phyloP scores from a whole-genome alignment of 2,888 invertebrate genomes.

The Cosmia trapezina region DNA sequence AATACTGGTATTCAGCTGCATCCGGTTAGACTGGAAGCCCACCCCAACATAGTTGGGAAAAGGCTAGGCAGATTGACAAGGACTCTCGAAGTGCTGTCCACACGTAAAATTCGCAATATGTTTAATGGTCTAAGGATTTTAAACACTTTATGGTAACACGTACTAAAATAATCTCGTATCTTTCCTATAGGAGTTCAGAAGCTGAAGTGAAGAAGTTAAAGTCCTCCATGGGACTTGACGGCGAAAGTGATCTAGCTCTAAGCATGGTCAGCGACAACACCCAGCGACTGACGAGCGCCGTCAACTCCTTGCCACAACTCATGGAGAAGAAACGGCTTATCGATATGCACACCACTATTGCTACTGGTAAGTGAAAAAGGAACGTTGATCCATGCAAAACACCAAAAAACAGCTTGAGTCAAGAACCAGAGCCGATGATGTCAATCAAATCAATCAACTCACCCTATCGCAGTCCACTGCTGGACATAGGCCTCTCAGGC shows the following conservation, averaged over 20 bases:
- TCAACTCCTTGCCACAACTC: constrained; percentile 98
- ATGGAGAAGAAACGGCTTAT: constrained; percentile 99
- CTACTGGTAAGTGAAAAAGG: constrained; percentile 91
- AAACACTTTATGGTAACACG: not conserved
- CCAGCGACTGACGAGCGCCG: constrained; percentile 97
- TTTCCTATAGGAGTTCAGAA: constrained; percentile 92
- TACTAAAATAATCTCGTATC: not conserved
- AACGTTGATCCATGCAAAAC: not conserved
- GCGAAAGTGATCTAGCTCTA: constrained; percentile 96
- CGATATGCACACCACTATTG: constrained; percentile 99
- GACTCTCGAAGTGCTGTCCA: no score
- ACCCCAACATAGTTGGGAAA: no score
- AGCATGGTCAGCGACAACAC: constrained; percentile 98
- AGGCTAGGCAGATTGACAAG: no score
- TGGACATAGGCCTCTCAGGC: no score
- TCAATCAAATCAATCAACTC: not conserved
- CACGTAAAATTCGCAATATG: no score
- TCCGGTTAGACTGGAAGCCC: no score
- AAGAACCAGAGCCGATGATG: not conserved
- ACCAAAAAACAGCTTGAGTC: not conserved
- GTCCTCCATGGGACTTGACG: constrained; percentile 97
- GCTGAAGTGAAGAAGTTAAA: constrained; percentile 99
- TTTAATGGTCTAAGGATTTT: no score
- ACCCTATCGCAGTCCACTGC: no score
- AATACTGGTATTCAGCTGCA: no score